phyloP scores from a whole-genome alignment of 1,140 invertebrate species.

The Coenobita brevimanus region DNA sequence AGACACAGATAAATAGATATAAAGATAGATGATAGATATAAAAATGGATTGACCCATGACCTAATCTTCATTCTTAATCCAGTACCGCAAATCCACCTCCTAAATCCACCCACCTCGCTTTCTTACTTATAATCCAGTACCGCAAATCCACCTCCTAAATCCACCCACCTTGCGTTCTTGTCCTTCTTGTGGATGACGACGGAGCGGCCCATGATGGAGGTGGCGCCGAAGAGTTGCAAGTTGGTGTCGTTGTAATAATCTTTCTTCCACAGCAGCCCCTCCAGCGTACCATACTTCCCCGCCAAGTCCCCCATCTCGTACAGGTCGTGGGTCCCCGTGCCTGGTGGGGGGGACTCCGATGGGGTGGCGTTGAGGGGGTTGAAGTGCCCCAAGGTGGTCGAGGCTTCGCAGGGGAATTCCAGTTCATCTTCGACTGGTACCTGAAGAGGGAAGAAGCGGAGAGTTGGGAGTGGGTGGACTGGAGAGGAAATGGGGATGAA shows the following conservation, averaged over 20 bases:
- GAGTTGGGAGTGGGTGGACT: neutral
- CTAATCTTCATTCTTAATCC: too few species aligned
- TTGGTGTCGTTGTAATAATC: slow-evolving; percentile 86
- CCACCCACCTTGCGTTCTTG: slow-evolving; percentile 71
- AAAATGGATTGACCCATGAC: too few species aligned
- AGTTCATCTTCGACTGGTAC: slow-evolving; percentile 85
- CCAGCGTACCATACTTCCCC: slow-evolving; percentile 86
- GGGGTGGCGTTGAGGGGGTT: slow-evolving; percentile 85
- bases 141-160: neutral
- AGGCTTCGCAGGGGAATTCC: slow-evolving; percentile 90
- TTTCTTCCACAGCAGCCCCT: slow-evolving; percentile 75
- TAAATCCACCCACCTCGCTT: slow-evolving; percentile 36
- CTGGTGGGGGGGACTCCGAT: slow-evolving; percentile 77
- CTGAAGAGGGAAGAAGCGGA: slow-evolving; percentile 73
- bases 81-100: neutral
- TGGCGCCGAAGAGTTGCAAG: slow-evolving; percentile 87
- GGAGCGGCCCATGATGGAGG: slow-evolving; percentile 89
- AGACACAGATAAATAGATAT: too few species aligned
- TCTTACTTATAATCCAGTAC: neutral
- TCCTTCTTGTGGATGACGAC: slow-evolving; percentile 87
- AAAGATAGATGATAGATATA: too few species aligned
- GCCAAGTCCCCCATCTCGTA: slow-evolving; percentile 90
- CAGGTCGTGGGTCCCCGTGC: slow-evolving; percentile 84
- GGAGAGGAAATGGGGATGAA: neutral
- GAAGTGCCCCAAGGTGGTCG: slow-evolving; percentile 86